These are phyloP conservation scores for Argynnis bischoffii DNA, from an alignment of 2,888 invertebrate genomes.

Conservation along the genomic window DNA sequence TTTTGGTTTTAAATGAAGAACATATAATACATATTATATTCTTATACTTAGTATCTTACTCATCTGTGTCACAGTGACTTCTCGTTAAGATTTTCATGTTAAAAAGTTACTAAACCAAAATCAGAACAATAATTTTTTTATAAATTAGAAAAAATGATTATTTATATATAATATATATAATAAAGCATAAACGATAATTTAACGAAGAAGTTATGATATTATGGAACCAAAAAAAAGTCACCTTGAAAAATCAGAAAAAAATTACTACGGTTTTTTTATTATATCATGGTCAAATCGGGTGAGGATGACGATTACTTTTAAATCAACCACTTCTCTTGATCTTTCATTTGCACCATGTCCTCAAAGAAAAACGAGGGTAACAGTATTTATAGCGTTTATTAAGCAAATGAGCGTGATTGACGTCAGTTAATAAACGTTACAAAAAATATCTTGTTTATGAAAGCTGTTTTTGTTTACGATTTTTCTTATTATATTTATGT, in stretches of 20 bases:
- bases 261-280: too few relatives aligned
- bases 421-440: constrained; percentile 62
- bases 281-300: background rate
- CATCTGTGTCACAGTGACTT: too few relatives aligned
- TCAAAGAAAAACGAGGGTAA: constrained; percentile 54
- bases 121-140: background rate
- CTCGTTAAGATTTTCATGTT: too few relatives aligned
- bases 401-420: constrained; percentile 66
- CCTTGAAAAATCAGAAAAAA: background rate
- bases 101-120: too few relatives aligned
- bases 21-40: too few relatives aligned
- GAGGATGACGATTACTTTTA: background rate
- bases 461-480: constrained; percentile 45
- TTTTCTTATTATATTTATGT: too few relatives aligned
- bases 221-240: background rate
- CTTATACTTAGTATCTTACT: too few relatives aligned
- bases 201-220: too few relatives aligned
- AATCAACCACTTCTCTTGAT: constrained; percentile 1
- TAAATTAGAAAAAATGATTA: too few relatives aligned
- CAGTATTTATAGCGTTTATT: constrained; percentile 68
- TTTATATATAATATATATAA: too few relatives aligned
- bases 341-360: constrained; percentile 40
- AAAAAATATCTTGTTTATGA: constrained; percentile 39
- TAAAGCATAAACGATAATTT: too few relatives aligned
- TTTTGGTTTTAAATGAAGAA: too few relatives aligned